A percentile compares a stretch with the other conserved stretches of the same genome.
phyloP scores from a whole-genome alignment of 1,140 invertebrate genomes.

The Coenobita brevimanus region DNA sequence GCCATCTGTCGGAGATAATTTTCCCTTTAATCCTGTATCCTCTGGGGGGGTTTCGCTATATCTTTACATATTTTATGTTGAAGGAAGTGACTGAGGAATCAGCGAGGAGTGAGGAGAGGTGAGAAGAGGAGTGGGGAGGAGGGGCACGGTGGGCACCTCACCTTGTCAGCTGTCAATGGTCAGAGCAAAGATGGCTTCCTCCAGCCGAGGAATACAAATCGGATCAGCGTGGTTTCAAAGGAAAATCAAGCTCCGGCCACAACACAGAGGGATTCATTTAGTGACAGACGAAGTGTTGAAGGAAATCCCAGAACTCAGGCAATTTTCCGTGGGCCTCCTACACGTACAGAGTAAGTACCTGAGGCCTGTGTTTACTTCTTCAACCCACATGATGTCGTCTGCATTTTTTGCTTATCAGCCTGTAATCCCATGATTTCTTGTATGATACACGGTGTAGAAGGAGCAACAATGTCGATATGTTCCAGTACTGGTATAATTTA shows the following conservation, averaged over 20 bases:
- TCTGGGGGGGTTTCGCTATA: background rate
- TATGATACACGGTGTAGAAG: too few relatives aligned
- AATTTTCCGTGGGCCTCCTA: constrained; percentile 94
- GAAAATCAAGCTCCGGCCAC: constrained; percentile 94
- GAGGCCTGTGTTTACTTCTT: constrained; percentile 7
- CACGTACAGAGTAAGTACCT: constrained; percentile 94
- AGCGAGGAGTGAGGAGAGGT: background rate
- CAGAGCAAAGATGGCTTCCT: constrained; percentile 83
- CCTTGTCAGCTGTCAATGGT: constrained; percentile 56
- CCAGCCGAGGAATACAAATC: constrained; percentile 89
- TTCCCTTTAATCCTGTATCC: constrained; percentile 36
- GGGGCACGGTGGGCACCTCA: background rate
- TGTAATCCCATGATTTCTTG: too few relatives aligned
- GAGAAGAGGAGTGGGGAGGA: background rate
- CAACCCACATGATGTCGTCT: too few relatives aligned
- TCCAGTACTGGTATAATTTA: too few relatives aligned
- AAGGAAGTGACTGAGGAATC: background rate
- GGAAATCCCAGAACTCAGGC: constrained; percentile 92
- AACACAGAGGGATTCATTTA: constrained; percentile 94
- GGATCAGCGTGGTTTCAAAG: constrained; percentile 96
- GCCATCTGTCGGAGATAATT: constrained; percentile 48
- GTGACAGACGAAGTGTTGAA: constrained; percentile 95
- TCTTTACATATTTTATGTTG: background rate
- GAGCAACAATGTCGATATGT: too few relatives aligned
- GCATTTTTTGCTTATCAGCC: too few relatives aligned